Conservation (phyloP, 2,113 vertebrate species). For the Esox niger region DNA sequence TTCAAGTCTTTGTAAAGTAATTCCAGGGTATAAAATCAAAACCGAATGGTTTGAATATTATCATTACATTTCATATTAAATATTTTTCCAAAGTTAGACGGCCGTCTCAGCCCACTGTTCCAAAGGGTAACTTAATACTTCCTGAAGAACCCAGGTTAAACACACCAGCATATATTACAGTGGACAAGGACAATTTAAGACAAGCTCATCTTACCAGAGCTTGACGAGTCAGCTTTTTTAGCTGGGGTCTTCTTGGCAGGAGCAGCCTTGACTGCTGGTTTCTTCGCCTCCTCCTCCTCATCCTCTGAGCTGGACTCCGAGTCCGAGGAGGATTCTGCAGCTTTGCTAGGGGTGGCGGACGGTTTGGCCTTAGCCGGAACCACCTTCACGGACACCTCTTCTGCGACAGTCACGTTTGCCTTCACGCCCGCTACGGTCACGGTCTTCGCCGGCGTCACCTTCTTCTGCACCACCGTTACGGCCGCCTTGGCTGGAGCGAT, state of each 20-base stretch:
- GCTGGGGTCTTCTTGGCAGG: conserved; percentile 43
- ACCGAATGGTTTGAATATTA: too few species aligned
- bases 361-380: too few species aligned
- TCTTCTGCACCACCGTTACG: background rate
- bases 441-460: conserved; percentile 12
- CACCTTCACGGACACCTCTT: conserved; percentile 12
- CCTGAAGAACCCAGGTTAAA: too few species aligned
- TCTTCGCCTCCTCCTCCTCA: conserved; percentile 15
- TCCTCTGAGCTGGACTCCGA: conserved; percentile 51
- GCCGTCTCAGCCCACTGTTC: too few species aligned
- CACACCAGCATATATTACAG: too few species aligned
- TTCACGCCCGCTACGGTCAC: background rate
- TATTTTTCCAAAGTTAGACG: too few species aligned
- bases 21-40: too few species aligned
- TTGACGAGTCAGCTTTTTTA: conserved; percentile 73
- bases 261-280: conserved; percentile 2
- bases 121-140: too few species aligned
- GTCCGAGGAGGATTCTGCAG: conserved; percentile 12
- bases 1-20: too few species aligned
- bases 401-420: background rate
- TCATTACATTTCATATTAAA: too few species aligned
- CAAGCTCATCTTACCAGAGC: conserved; percentile 75
- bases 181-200: too few species aligned
- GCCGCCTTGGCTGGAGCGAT: background rate
- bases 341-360: background rate